Conservation (phyloP, 2,888 invertebrate species). For the Agrochola lota region DNA sequence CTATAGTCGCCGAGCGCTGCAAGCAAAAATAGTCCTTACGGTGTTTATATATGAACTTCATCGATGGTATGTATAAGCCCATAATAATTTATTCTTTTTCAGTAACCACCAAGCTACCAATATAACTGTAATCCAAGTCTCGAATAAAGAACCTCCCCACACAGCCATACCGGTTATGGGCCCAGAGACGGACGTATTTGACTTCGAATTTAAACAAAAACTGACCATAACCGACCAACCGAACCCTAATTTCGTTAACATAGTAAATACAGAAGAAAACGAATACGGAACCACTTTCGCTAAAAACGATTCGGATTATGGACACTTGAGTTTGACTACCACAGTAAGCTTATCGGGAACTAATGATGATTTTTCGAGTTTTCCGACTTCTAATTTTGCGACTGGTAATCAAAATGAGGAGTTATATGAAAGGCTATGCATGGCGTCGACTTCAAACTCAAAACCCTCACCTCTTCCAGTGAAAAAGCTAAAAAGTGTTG, state of each 20-base stretch:
- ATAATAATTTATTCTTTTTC: slow-evolving; percentile 29
- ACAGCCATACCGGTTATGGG: slow-evolving; percentile 85
- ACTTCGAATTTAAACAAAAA: slow-evolving; percentile 80
- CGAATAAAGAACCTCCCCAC: slow-evolving; percentile 86
- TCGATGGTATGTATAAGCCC: no score
- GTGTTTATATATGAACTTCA: no score
- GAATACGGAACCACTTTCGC: slow-evolving; percentile 83
- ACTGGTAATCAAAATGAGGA: slow-evolving; percentile 66
- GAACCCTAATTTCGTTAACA: slow-evolving; percentile 79
- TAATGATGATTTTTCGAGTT: slow-evolving; percentile 60
- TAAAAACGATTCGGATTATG: slow-evolving; percentile 80
- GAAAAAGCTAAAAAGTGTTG: slow-evolving; percentile 74
- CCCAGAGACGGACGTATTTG: slow-evolving; percentile 79
- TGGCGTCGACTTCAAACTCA: slow-evolving; percentile 82
- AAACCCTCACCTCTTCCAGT: slow-evolving; percentile 76
- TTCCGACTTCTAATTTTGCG: neutral
- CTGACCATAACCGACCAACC: slow-evolving; percentile 66
- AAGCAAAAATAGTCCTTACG: no score
- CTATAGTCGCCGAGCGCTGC: no score
- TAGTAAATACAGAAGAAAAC: slow-evolving; percentile 84
- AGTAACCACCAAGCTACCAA: slow-evolving; percentile 83
- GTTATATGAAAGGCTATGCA: slow-evolving; percentile 82
- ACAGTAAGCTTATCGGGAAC: slow-evolving; percentile 80
- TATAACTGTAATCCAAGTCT: slow-evolving; percentile 91
- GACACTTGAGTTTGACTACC: slow-evolving; percentile 85